Percentiles rank a stretch among this genome's conserved stretches.
Conservation (phyloP, 2,888 invertebrate species). For the Volucella bombylans region DNA sequence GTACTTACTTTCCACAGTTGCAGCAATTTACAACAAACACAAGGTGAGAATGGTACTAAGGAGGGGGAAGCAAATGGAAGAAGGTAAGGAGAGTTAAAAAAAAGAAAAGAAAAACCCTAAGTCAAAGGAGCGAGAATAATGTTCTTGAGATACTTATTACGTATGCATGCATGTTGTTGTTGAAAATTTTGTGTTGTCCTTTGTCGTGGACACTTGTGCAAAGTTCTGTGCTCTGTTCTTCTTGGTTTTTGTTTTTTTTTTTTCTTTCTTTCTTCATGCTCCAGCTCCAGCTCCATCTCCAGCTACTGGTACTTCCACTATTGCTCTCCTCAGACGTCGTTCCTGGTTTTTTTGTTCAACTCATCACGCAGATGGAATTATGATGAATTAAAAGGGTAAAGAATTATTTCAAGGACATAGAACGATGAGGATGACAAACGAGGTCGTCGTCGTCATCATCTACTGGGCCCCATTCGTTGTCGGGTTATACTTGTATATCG, state of each 20-base stretch:
- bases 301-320: too few relatives aligned
- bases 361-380: conserved; percentile 74
- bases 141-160: conserved; percentile 71
- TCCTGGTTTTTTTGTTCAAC: conserved; percentile 28
- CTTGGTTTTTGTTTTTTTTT: not conserved
- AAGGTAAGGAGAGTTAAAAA: too few relatives aligned
- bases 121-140: conserved; percentile 61
- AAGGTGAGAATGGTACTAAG: not conserved
- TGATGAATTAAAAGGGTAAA: conserved; percentile 73
- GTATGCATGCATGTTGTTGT: conserved; percentile 72
- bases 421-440: conserved; percentile 68
- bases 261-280: not conserved
- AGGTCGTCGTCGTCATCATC: conserved; percentile 62
- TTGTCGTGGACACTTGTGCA: conserved; percentile 66
- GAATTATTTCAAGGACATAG: conserved; percentile 73
- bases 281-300: not conserved
- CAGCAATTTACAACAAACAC: conserved; percentile 64
- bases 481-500: conserved; percentile 20
- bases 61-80: not conserved
- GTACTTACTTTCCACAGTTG: conserved; percentile 45
- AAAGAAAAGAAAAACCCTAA: not conserved
- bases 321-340: too few relatives aligned
- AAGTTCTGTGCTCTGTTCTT: conserved; percentile 46
- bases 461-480: too few relatives aligned
- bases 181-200: conserved; percentile 69